These are phyloP conservation scores for Eristalis tenax DNA, from an alignment of 2,888 invertebrate genomes.

Conservation along the genomic window DNA sequence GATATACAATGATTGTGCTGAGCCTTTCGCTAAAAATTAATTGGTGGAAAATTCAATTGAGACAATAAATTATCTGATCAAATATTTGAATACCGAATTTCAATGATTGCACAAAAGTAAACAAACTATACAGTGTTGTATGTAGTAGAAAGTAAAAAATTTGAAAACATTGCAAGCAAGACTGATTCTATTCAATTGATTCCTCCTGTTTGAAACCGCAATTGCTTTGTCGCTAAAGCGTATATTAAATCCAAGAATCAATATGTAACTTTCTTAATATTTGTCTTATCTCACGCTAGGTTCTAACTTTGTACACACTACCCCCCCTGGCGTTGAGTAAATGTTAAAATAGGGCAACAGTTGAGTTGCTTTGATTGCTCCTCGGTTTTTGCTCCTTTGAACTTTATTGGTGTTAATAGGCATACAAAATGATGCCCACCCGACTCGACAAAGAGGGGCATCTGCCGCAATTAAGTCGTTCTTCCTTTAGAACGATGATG, in stretches of 20 bases:
- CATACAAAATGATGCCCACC: constrained; percentile 64
- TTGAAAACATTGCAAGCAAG: background rate
- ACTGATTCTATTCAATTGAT: constrained; percentile 44
- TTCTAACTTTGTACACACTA: constrained; percentile 1
- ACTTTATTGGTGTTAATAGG: constrained; percentile 72
- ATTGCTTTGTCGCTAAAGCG: constrained; percentile 32
- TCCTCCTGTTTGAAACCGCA: constrained; percentile 36
- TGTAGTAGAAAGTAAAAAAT: background rate
- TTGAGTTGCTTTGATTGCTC: constrained; percentile 67
- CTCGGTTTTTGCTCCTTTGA: constrained; percentile 69
- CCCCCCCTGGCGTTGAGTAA: constrained; percentile 18
- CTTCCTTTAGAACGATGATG: constrained; percentile 13
- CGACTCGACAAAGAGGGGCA: constrained; percentile 13
- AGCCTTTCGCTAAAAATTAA: constrained; percentile 54
- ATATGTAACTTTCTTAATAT: constrained; percentile 70
- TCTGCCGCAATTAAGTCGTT: constrained; percentile 60
- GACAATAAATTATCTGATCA: constrained; percentile 67
- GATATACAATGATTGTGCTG: constrained; percentile 48
- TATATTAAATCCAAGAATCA: constrained; percentile 66
- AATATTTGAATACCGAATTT: constrained; percentile 65
- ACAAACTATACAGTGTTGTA: background rate
- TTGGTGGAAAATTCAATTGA: constrained; percentile 68
- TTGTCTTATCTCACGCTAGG: constrained; percentile 55
- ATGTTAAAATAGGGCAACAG: constrained; percentile 59
- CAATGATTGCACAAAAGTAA: constrained; percentile 33